phyloP scores from a whole-genome alignment of 1,140 invertebrate species.

The Ptiloglossa arizonensis region DNA sequence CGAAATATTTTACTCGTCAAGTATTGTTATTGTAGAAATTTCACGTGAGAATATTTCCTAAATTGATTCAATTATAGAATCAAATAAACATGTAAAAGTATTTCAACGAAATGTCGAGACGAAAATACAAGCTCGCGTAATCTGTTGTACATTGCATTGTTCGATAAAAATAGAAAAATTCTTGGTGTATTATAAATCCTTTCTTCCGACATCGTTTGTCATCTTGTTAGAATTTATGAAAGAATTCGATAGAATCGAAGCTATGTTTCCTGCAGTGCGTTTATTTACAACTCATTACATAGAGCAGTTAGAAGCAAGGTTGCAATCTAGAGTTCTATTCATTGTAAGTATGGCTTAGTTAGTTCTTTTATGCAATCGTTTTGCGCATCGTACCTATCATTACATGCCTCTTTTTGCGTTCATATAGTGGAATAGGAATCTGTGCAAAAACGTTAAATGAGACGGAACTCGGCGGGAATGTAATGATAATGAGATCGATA shows the following conservation, averaged over 20 bases:
- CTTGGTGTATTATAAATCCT: not conserved
- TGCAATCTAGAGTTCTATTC: not conserved
- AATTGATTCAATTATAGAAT: no score
- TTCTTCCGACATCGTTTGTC: not conserved
- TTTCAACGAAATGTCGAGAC: not conserved
- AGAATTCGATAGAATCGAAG: conserved; percentile 14
- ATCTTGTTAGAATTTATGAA: not conserved
- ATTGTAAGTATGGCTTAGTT: not conserved
- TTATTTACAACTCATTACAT: conserved; percentile 21
- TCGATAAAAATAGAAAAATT: not conserved
- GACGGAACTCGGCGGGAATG: not conserved
- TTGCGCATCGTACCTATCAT: conserved; percentile 14
- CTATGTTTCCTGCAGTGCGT: not conserved
- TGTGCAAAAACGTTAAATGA: not conserved
- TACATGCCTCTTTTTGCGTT: not conserved
- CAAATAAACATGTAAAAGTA: not conserved
- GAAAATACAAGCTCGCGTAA: not conserved
- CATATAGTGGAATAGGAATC: not conserved
- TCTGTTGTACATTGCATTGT: not conserved
- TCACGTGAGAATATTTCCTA: no score
- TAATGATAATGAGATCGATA: conserved; percentile 16
- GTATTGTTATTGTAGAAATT: no score
- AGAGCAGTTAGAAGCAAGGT: not conserved
- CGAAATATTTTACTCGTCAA: not conserved
- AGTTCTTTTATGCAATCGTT: conserved; percentile 39